Conservation (phyloP, 2,797 vertebrate species). For the Poeciliopsis turneri region DNA sequence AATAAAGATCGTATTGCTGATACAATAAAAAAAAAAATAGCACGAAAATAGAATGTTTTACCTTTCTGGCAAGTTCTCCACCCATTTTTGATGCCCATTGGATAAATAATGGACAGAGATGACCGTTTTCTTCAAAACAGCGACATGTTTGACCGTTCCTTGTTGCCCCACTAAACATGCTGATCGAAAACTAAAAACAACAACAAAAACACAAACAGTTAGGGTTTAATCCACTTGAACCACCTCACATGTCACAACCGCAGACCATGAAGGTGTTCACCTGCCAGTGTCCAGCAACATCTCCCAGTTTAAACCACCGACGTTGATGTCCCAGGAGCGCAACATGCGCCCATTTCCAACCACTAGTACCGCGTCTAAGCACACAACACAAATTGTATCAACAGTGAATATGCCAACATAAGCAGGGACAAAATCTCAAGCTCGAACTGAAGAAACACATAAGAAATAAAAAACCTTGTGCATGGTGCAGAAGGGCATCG, state of each 20-base stretch:
- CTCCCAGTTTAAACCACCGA: constrained; percentile 97
- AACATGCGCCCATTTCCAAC: constrained; percentile 88
- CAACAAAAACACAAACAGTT: constrained; percentile 1
- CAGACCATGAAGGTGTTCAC: constrained; percentile 70
- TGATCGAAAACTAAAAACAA: constrained; percentile 85
- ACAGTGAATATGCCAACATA: not conserved
- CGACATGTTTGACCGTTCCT: constrained; percentile 84
- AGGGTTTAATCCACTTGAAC: not conserved
- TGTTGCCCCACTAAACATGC: constrained; percentile 88
- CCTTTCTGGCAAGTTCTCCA: constrained; percentile 93
- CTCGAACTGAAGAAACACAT: not conserved
- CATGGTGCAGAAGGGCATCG: constrained; percentile 87
- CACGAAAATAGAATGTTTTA: constrained; percentile 46
- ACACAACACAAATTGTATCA: constrained; percentile 2
- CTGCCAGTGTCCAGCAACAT: constrained; percentile 90
- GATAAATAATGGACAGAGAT: constrained; percentile 92
- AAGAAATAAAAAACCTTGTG: constrained; percentile 83
- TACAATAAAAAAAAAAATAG: not conserved
- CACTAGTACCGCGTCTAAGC: constrained; percentile 88
- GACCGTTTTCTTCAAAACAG: constrained; percentile 85
- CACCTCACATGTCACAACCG: constrained; percentile 56
- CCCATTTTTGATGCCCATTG: constrained; percentile 95
- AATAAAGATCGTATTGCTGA: not conserved
- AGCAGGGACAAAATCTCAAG: not conserved
- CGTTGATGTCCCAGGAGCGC: constrained; percentile 94